Evolutionary conservation across 2,797 vertebrate species (phyloP).

Genomic region (Sorex maritimensis): DNA sequence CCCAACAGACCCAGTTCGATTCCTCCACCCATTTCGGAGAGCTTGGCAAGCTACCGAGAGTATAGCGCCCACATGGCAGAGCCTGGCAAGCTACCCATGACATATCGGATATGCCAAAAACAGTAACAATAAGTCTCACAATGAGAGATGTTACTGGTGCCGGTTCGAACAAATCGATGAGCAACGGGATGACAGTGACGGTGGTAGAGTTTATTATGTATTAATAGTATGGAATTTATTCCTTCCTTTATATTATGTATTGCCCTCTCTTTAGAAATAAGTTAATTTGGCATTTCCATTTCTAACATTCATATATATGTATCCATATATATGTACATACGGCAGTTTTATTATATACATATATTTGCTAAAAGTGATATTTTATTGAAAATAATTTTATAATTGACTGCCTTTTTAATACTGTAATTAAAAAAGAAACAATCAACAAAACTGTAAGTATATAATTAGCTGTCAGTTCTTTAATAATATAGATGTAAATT

Average conservation of each 20-base stretch:
- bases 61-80: too few species aligned
- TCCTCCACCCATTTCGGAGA: too few species aligned
- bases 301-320: neutral
- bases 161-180: too few species aligned
- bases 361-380: neutral
- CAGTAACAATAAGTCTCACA: too few species aligned
- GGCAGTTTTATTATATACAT: neutral
- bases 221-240: neutral
- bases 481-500: slow-evolving; percentile 64
- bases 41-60: too few species aligned
- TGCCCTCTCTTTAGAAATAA: slow-evolving; percentile 17
- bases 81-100: too few species aligned
- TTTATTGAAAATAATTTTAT: neutral
- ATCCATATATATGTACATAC: neutral
- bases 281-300: neutral
- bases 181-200: too few species aligned
- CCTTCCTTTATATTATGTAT: slow-evolving; percentile 22
- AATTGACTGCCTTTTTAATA: slow-evolving; percentile 31
- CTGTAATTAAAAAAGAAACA: slow-evolving; percentile 36
- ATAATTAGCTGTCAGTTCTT: slow-evolving; percentile 58
- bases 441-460: slow-evolving; percentile 16
- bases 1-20: too few species aligned
- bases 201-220: neutral
- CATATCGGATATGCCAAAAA: too few species aligned
- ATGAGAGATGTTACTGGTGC: too few species aligned